Evolutionary conservation across 1,140 invertebrate species (phyloP).

Genomic region (Heliconius congener): DNA sequence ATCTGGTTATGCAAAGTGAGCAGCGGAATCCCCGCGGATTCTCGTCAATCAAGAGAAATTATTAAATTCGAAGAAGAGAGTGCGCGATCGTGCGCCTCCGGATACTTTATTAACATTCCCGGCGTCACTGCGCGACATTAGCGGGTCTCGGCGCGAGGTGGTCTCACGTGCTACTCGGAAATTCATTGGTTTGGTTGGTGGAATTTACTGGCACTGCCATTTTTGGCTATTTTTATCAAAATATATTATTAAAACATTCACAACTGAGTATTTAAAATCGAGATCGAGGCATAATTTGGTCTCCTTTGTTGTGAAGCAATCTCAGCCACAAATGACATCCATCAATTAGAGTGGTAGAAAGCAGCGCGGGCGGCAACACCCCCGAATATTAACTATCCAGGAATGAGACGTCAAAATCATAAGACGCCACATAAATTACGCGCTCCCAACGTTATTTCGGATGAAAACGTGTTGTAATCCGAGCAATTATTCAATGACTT

Average conservation of each 20-base stretch:
- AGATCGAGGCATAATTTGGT: slow-evolving; percentile 20
- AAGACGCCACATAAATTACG: slow-evolving; percentile 61
- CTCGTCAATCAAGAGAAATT: slow-evolving; percentile 40
- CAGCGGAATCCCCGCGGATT: slow-evolving; percentile 22
- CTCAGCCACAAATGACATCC: slow-evolving; percentile 49
- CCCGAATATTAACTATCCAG: slow-evolving; percentile 53
- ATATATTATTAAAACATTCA: not conserved
- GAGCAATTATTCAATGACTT: slow-evolving; percentile 58
- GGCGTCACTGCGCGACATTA: slow-evolving; percentile 23
- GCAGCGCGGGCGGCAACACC: slow-evolving; percentile 33
- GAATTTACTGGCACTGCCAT: slow-evolving; percentile 13
- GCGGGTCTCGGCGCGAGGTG: slow-evolving; percentile 13
- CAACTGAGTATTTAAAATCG: not conserved
- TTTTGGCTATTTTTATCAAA: not conserved
- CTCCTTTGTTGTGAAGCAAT: slow-evolving; percentile 44
- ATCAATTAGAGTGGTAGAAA: slow-evolving; percentile 48
- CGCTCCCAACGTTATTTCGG: slow-evolving; percentile 27
- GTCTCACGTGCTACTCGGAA: slow-evolving; percentile 31
- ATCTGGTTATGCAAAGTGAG: slow-evolving; percentile 24
- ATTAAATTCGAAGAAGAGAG: slow-evolving; percentile 39
- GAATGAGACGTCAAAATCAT: slow-evolving; percentile 70
- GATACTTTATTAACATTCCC: slow-evolving; percentile 43
- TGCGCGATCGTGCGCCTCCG: slow-evolving; percentile 19
- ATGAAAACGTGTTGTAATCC: slow-evolving; percentile 52
- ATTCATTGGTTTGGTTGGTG: slow-evolving; percentile 22